Conservation (phyloP, 1,140 invertebrate genomes). For the Hetaerina americana region DNA sequence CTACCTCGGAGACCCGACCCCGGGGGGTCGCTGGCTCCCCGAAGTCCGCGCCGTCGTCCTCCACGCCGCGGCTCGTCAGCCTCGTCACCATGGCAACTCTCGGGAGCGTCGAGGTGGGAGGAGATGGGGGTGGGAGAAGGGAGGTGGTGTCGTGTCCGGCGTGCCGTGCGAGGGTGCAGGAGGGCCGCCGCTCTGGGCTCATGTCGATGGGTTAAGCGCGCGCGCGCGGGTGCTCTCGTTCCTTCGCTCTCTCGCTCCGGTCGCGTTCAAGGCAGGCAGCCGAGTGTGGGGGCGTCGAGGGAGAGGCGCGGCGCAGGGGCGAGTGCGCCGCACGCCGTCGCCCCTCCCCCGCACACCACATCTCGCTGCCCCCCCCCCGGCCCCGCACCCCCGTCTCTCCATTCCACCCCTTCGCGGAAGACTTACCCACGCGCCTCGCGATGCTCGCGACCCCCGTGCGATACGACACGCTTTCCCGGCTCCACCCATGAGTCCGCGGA, state of each 20-base stretch:
- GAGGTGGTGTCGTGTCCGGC: too few species aligned
- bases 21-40: background rate
- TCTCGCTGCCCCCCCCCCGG: too few species aligned
- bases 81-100: background rate
- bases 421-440: too few species aligned
- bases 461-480: too few species aligned
- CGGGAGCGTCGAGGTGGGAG: background rate
- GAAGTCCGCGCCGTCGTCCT: background rate
- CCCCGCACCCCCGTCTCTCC: too few species aligned
- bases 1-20: too few species aligned
- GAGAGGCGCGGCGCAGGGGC: background rate
- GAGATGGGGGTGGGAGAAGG: background rate
- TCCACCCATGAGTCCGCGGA: too few species aligned
- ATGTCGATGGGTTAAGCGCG: background rate
- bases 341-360: too few species aligned
- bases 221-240: background rate
- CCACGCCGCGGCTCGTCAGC: background rate
- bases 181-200: background rate
- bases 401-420: too few species aligned
- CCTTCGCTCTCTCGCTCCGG: background rate
- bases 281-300: background rate
- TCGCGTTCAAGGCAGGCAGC: background rate
- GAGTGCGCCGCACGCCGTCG: background rate
- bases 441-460: too few species aligned
- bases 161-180: too few species aligned